These are phyloP conservation scores for Paragorgia papillata DNA, from an alignment of 92 coral and sea anemone genomes.

Conservation along the genomic window DNA sequence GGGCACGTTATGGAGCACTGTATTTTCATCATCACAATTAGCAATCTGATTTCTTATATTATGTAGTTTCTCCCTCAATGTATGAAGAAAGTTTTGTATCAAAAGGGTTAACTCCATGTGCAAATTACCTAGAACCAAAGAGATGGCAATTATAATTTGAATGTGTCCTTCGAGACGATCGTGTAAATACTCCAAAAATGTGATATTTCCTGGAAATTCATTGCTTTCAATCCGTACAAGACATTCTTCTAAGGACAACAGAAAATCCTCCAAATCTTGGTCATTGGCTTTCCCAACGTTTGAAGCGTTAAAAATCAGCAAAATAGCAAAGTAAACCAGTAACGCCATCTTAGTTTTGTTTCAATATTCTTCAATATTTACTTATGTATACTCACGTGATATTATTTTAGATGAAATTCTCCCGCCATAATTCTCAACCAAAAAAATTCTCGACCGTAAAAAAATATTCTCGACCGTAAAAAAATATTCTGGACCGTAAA, in stretches of 20 bases:
- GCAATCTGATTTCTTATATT: constrained; percentile 17
- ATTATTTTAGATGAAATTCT: neutral
- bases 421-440: no score
- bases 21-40: neutral
- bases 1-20: constrained; percentile 34
- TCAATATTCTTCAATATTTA: neutral
- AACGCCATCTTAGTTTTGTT: neutral
- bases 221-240: neutral
- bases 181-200: neutral
- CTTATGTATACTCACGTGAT: neutral
- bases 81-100: constrained; percentile 41
- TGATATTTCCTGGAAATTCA: constrained; percentile 7
- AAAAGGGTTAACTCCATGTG: constrained; percentile 43
- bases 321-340: neutral
- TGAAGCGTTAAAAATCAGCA: neutral
- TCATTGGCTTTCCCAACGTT: neutral
- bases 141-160: constrained; percentile 35
- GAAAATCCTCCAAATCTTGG: neutral
- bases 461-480: constrained; percentile 6
- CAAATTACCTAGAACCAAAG: constrained; percentile 30
- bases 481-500: constrained; percentile 6
- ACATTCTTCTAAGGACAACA: constrained; percentile 5
- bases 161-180: constrained; percentile 32
- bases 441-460: constrained; percentile 1
- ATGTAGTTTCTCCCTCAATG: constrained; percentile 18